These are phyloP conservation scores for Nomada flava DNA, from an alignment of 2,888 invertebrate species.

Conservation along the genomic window DNA sequence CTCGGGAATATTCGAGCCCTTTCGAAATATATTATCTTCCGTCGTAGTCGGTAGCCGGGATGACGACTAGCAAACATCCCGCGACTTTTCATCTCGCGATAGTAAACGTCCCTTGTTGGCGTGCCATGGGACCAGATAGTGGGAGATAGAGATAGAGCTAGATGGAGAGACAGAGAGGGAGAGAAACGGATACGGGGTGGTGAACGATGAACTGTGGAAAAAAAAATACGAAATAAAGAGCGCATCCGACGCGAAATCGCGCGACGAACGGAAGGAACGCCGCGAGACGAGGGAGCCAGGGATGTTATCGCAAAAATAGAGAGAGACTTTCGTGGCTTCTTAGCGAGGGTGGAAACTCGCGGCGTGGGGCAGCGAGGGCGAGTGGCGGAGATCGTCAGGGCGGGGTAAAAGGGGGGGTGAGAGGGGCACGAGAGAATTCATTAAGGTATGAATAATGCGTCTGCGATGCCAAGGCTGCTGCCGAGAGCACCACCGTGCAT, in stretches of 20 bases:
- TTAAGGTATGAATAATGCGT: constrained; percentile 84
- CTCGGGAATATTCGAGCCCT: constrained; percentile 23
- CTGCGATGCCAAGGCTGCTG: constrained; percentile 83
- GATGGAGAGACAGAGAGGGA: too few species aligned
- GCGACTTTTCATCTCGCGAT: constrained; percentile 50
- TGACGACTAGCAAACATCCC: constrained; percentile 40
- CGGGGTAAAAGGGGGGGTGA: constrained; percentile 35
- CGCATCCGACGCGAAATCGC: constrained; percentile 26
- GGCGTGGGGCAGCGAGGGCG: constrained; percentile 25
- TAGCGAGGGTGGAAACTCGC: constrained; percentile 49
- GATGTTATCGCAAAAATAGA: constrained; percentile 60
- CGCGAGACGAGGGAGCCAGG: background rate
- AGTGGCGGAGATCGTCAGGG: constrained; percentile 25
- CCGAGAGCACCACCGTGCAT: constrained; percentile 78
- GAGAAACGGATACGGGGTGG: background rate
- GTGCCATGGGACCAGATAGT: too few species aligned
- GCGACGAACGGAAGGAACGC: constrained; percentile 35
- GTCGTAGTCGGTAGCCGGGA: background rate
- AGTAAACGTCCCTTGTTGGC: constrained; percentile 20
- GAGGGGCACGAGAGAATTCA: constrained; percentile 80
- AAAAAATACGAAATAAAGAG: constrained; percentile 13
- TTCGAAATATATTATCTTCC: constrained; percentile 45
- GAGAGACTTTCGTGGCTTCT: constrained; percentile 53
- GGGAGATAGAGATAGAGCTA: too few species aligned
- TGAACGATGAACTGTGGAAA: constrained; percentile 21